A percentile compares a stretch with the other conserved stretches of the same genome.
Conservation (phyloP, 2,888 invertebrate species). For the Odontocolon sp. region DNA sequence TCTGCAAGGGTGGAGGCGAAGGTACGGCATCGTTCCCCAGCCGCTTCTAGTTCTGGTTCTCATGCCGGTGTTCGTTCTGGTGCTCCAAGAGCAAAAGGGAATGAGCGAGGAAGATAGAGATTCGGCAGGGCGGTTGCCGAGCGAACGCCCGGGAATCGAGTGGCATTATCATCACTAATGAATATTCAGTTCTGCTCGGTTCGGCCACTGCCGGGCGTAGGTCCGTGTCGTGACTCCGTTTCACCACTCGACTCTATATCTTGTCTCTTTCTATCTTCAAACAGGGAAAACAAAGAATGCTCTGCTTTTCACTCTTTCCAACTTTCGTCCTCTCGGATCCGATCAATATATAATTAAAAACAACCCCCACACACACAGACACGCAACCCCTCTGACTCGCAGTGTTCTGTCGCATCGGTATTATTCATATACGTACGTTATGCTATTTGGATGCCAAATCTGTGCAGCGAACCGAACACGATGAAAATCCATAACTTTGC, state of each 20-base stretch:
- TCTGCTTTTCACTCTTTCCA: not conserved
- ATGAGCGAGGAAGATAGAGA: slow-evolving; percentile 41
- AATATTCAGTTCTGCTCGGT: slow-evolving; percentile 76
- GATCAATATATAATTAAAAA: slow-evolving; percentile 42
- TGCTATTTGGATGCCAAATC: not conserved
- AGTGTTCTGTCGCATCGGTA: too few relatives aligned
- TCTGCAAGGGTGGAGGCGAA: slow-evolving; percentile 19
- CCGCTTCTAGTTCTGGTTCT: slow-evolving; percentile 29
- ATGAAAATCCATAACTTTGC: slow-evolving; percentile 26
- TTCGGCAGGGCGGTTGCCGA: slow-evolving; percentile 44
- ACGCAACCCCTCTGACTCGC: too few relatives aligned
- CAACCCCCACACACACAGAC: not conserved
- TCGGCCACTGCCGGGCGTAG: slow-evolving; percentile 68
- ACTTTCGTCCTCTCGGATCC: not conserved
- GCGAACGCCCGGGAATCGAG: slow-evolving; percentile 63
- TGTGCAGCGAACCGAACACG: not conserved
- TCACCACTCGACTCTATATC: slow-evolving; percentile 19
- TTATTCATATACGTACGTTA: not conserved
- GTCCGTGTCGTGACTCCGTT: slow-evolving; percentile 70
- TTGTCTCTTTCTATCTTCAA: not conserved
- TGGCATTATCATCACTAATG: slow-evolving; percentile 75
- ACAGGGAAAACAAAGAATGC: slow-evolving; percentile 7
- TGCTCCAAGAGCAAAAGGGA: slow-evolving; percentile 55
- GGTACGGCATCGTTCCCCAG: slow-evolving; percentile 37
- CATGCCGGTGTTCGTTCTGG: slow-evolving; percentile 13